Conservation (phyloP, 2,113 vertebrate species). For the Catagonus wagneri region DNA sequence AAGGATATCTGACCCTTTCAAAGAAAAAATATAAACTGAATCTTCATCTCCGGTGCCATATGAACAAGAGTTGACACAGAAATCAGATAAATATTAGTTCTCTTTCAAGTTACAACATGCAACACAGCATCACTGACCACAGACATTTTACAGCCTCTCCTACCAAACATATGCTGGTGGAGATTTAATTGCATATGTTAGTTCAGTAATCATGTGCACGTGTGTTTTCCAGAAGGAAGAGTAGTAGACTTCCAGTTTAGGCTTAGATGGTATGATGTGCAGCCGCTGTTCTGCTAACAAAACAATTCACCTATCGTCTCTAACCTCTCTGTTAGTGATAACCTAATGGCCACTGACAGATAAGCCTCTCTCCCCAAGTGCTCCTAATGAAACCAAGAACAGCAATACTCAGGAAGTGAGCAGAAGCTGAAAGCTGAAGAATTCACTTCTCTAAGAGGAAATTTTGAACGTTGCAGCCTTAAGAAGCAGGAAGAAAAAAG, state of each 20-base stretch:
- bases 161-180: slow-evolving; percentile 77
- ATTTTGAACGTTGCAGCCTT: neutral
- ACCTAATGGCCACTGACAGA: neutral
- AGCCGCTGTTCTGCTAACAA: slow-evolving; percentile 66
- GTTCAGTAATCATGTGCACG: slow-evolving; percentile 29
- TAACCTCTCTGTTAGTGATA: slow-evolving; percentile 56
- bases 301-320: slow-evolving; percentile 58
- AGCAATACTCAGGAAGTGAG: slow-evolving; percentile 16
- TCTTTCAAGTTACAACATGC: slow-evolving; percentile 72
- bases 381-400: neutral
- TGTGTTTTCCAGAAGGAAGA: slow-evolving; percentile 65
- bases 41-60: slow-evolving; percentile 33
- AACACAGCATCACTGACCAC: slow-evolving; percentile 73
- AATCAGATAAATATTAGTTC: slow-evolving; percentile 56
- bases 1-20: slow-evolving; percentile 21
- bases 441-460: neutral
- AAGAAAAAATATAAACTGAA: neutral
- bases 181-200: slow-evolving; percentile 78
- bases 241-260: slow-evolving; percentile 46
- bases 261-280: neutral
- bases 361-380: neutral
- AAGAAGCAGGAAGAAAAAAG: neutral
- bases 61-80: slow-evolving; percentile 44
- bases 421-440: neutral
- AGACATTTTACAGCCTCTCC: slow-evolving; percentile 70